Evolutionary conservation across 2,113 vertebrate genomes (phyloP).

Genomic region (Pogonocichla stellata): DNA sequence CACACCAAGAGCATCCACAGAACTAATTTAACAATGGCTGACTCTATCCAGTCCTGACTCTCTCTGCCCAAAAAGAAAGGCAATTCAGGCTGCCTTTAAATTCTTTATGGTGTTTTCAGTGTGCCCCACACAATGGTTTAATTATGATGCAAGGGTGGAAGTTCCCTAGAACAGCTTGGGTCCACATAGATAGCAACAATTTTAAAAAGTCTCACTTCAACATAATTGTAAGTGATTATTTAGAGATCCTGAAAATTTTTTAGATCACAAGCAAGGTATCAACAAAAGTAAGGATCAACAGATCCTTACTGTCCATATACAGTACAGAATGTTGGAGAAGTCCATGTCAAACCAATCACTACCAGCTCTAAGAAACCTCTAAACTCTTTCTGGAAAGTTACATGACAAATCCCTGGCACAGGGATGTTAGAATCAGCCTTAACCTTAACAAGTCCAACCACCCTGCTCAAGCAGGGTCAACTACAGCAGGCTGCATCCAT

Average conservation of each 20-base stretch:
- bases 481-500: not conserved
- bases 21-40: not conserved
- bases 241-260: not conserved
- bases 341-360: not conserved
- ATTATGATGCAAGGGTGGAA: not conserved
- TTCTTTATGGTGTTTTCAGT: not conserved
- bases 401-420: not conserved
- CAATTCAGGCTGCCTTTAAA: not conserved
- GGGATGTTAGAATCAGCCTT: not conserved
- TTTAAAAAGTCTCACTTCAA: not conserved
- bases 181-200: not conserved
- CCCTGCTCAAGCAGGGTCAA: not conserved
- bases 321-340: not conserved
- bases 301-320: rapidly evolving
- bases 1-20: not conserved
- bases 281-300: not conserved
- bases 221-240: not conserved
- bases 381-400: not conserved
- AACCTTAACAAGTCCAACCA: rapidly evolving
- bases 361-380: not conserved
- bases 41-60: not conserved
- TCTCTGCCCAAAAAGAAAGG: not conserved
- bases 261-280: not conserved
- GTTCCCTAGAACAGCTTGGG: not conserved
- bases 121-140: not conserved